Conservation (phyloP, 2,797 vertebrate species). For the Sylvilagus floridanus region DNA sequence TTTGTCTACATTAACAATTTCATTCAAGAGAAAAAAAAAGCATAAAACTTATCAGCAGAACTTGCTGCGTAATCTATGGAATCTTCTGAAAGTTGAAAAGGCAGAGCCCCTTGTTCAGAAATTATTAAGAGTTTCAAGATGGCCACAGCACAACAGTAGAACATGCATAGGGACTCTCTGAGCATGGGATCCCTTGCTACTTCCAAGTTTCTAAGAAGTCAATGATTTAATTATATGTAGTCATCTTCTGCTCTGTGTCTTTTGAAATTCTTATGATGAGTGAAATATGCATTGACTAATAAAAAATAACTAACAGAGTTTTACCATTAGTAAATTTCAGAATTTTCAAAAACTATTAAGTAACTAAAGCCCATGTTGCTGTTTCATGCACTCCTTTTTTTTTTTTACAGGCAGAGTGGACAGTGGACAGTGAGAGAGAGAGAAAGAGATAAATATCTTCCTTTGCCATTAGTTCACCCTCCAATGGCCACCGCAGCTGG, state of each 20-base stretch:
- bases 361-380: neutral
- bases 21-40: neutral
- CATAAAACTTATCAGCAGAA: neutral
- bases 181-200: rapidly evolving
- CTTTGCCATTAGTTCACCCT: no score
- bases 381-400: neutral
- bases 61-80: neutral
- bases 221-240: neutral
- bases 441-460: no score
- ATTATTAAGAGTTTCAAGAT: neutral
- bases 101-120: neutral
- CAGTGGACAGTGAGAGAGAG: no score
- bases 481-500: no score
- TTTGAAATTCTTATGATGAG: neutral
- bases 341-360: neutral
- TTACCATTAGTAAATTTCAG: neutral
- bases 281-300: neutral
- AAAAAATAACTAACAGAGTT: neutral
- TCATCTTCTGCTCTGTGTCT: neutral
- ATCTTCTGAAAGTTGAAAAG: neutral
- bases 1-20: neutral
- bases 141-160: neutral
- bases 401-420: neutral
- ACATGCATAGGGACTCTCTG: no score
- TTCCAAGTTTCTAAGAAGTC: neutral